These are phyloP conservation scores for Eristalis tenax DNA, from an alignment of 2,888 invertebrate genomes.

Conservation along the genomic window DNA sequence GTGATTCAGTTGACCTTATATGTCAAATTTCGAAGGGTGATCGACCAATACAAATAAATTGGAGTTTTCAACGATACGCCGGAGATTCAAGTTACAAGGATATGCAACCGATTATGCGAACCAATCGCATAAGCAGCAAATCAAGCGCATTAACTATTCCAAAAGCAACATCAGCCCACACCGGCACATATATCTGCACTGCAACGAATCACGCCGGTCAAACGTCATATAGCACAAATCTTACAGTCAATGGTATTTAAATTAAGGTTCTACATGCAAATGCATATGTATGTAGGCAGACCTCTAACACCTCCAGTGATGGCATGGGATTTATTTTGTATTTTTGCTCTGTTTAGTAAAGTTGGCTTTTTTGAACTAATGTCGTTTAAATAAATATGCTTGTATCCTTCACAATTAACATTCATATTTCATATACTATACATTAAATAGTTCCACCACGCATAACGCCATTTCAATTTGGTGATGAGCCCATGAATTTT, in stretches of 20 bases:
- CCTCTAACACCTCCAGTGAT: constrained; percentile 6
- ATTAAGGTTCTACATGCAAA: neutral
- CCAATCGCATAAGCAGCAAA: constrained; percentile 85
- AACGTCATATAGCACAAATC: constrained; percentile 82
- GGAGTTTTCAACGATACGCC: constrained; percentile 82
- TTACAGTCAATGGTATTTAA: constrained; percentile 84
- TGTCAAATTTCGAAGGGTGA: constrained; percentile 89
- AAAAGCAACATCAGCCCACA: constrained; percentile 84
- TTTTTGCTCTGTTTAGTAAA: neutral
- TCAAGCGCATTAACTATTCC: constrained; percentile 84
- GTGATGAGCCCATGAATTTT: constrained; percentile 88
- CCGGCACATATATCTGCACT: constrained; percentile 84
- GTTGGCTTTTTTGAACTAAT: constrained; percentile 30
- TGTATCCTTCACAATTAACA: constrained; percentile 61
- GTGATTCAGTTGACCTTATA: constrained; percentile 86
- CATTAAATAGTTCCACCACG: constrained; percentile 85
- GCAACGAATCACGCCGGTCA: constrained; percentile 83
- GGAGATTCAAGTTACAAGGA: constrained; percentile 74
- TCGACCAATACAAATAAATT: constrained; percentile 85
- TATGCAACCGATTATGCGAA: constrained; percentile 81
- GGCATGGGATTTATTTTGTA: constrained; percentile 56
- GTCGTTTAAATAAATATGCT: constrained; percentile 5
- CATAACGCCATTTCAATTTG: constrained; percentile 88
- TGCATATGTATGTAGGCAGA: neutral
- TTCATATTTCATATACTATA: neutral